Base-by-base conservation (phyloP, 2,797 vertebrate genomes). In the Tragopan temminckii region DNA sequence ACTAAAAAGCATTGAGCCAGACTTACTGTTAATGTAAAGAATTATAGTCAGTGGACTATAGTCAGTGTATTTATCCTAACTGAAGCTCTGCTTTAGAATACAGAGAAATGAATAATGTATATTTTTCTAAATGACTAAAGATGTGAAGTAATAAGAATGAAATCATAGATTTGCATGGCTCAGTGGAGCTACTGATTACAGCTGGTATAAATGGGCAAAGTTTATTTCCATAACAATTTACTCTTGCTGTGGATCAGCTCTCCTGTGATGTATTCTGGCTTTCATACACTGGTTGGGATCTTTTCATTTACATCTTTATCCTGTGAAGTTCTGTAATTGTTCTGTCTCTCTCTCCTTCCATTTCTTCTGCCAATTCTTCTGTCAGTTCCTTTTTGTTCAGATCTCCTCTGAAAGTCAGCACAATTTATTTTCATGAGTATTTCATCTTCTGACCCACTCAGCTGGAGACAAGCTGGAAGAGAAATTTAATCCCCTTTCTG, bases 121-220 rank as follows among this genome's bases (percentile, higher is more conserved):
- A 81, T 96, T 94, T 95, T 96, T 95, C 81, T 92, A 92, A 95
- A 92, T 90, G 80, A 94, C 66, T 55, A 80, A 89, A 96, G 86
- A 93, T 94, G 93, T 95, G 87, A 90, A 92, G 79, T 93, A 94
- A 94, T 94, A 80, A 69, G 76, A 85, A 90, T 95, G 93, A 97
- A 89, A 94, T 93, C 93, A 90, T 82, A 83, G 93, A 72, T 76
- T 94, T 92, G 46, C 76, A 63, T 4, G 69, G 92, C 81, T 83
- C 78, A 95, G 62, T 81, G 77, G 87, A 96, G 93, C 94, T 97
- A 90, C 95, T 92, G 94, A 96, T 96, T 95, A 66, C 90, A 92
- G 87, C 85, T 93, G 92, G 95, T 92, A 89, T 88, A 94, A 90
- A 89, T 86, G 48, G 89, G 89, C 85, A 89, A 31, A 29, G 83